phyloP scores from a whole-genome alignment of 2,113 vertebrate genomes.

The Galbula dea region DNA sequence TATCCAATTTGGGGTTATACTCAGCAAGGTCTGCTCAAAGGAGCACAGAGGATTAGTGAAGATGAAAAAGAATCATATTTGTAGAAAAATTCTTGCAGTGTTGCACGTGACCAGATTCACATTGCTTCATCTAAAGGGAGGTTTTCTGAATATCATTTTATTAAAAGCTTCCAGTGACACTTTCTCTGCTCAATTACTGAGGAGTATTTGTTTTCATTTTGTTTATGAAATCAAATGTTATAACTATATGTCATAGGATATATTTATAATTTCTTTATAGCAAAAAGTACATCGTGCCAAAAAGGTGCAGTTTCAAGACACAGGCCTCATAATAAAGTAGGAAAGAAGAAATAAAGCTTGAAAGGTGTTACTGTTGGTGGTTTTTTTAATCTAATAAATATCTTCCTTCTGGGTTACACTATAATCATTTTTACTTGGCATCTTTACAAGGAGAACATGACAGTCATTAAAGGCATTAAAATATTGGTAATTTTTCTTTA shows the following conservation, averaged over 20 bases:
- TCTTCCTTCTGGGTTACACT: background rate
- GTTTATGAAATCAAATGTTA: background rate
- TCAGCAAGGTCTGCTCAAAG: background rate
- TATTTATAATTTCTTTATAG: background rate
- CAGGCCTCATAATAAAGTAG: fast-evolving
- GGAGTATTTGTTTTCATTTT: background rate
- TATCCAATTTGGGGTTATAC: background rate
- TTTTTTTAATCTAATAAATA: background rate
- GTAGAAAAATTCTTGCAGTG: background rate
- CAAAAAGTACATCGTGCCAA: background rate
- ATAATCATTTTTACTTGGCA: background rate
- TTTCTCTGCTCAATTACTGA: background rate
- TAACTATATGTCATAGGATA: background rate
- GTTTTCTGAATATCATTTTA: background rate
- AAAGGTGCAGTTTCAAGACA: background rate
- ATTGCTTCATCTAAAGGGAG: fast-evolving
- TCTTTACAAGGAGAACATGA: background rate
- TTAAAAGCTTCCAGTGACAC: background rate
- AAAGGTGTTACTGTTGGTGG: background rate
- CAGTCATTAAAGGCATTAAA: background rate
- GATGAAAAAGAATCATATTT: background rate
- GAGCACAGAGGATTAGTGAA: background rate
- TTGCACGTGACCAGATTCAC: background rate
- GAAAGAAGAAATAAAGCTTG: background rate
- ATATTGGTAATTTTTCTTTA: background rate